Evolutionary conservation across 2,113 vertebrate genomes (phyloP).

Genomic region (Calyptomena viridis): DNA sequence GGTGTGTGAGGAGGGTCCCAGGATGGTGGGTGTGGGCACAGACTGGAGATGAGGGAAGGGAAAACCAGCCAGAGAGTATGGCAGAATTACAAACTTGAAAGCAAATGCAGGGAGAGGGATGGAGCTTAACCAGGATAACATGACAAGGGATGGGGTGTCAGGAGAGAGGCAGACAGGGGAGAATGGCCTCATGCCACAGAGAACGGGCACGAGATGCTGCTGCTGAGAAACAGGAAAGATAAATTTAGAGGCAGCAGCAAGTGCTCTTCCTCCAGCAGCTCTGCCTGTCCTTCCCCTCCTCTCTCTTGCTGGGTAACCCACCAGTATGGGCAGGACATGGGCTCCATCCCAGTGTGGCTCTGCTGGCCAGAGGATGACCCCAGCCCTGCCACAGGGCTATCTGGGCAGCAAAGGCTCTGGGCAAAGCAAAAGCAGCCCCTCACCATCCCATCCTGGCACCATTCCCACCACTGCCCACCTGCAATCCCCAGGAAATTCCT

Average conservation of each 20-base stretch:
- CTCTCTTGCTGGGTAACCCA: neutral
- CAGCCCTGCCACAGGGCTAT: neutral
- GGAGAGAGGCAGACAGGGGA: neutral
- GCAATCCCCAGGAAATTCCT: neutral
- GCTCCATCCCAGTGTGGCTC: neutral
- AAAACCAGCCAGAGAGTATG: neutral
- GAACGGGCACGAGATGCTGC: fast-evolving
- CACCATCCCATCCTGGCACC: fast-evolving
- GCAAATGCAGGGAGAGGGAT: neutral
- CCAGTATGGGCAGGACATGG: fast-evolving
- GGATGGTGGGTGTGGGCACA: neutral
- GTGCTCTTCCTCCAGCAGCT: conserved; percentile 23
- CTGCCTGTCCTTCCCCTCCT: neutral
- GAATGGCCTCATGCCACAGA: neutral
- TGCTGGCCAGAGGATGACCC: neutral
- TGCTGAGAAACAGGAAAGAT: conserved; percentile 44
- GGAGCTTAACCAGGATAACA: neutral
- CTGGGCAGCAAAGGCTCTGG: neutral
- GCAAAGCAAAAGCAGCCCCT: neutral
- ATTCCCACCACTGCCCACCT: neutral
- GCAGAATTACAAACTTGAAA: neutral
- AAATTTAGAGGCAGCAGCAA: conserved; percentile 33
- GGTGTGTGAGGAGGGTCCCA: neutral
- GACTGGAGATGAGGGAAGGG: neutral
- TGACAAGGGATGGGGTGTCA: neutral